A percentile compares a stretch with the other conserved stretches of the same genome.
Conservation (phyloP, 2,797 vertebrate genomes). For the Cygnus olor region DNA sequence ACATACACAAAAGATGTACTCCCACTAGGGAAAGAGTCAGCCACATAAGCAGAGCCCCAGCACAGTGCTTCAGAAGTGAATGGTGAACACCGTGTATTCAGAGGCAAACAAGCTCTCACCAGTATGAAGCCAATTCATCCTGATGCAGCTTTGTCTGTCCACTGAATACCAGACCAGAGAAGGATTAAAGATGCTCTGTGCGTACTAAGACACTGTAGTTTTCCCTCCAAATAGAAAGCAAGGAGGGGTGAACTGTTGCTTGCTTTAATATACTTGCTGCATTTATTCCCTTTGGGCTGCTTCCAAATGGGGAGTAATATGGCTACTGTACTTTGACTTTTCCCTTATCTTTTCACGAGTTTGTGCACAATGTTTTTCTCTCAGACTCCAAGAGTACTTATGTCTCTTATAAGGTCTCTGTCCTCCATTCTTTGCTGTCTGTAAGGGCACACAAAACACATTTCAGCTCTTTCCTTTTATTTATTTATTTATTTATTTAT, state of each 20-base stretch:
- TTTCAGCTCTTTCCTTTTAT: not conserved
- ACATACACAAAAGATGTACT: not conserved
- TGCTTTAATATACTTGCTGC: not conserved
- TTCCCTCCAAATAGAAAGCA: not conserved
- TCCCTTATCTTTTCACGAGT: not conserved
- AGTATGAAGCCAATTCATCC: not conserved
- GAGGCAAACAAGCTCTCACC: not conserved
- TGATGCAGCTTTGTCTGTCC: not conserved
- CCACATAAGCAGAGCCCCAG: not conserved
- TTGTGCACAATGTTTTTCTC: not conserved
- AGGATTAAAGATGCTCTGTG: not conserved
- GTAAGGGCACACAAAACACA: not conserved
- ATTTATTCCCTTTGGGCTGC: not conserved
- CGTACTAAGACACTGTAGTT: not conserved
- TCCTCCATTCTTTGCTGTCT: fast-evolving
- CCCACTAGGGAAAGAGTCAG: not conserved
- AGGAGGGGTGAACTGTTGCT: not conserved
- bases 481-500: too few relatives aligned
- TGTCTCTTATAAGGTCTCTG: not conserved
- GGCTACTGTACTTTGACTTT: not conserved
- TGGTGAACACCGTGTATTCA: not conserved
- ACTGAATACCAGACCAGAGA: not conserved
- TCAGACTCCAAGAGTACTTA: not conserved
- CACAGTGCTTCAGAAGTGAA: not conserved
- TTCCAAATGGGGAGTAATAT: not conserved